Evolutionary conservation across 2,888 invertebrate genomes (phyloP), one percentile per base, ranked within the genome.

Genomic region (Lacanobia wlatinum): DNA sequence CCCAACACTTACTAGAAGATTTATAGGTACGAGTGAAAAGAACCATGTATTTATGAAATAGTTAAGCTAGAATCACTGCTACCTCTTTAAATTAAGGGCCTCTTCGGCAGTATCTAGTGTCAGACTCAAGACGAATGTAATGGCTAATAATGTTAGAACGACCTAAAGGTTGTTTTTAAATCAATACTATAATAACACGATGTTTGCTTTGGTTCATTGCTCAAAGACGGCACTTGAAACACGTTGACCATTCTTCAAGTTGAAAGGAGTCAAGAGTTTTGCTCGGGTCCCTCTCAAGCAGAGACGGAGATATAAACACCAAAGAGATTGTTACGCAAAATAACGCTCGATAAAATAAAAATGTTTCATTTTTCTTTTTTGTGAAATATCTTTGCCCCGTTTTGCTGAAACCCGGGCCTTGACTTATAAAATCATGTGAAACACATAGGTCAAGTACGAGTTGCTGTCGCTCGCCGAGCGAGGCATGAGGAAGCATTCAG

Each of bases 91-190:
- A 40, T 12, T 12, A 12, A 12, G 1, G 10, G 43, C 43, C 43
- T 43, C 10, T 43, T 43, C 43, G 1, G 43, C 40, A 40, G 40
- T 8, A 40, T 40, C 40, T 40, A 40, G 40, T 40, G 40, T 40
- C 40, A 40, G n/a, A 64, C 55, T 46, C 53, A 46, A 56, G 53
- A 63, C 43, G 12, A 34, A 52, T 48, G 8, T 48, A 40, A 34
- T 61, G 70, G 48, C 46, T 65, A 65, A 76, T 63, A 43, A 38
- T 58, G 52, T 53, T 40, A 1, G 34, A 60, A 38, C 34, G 34
- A 59, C n/a, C 18, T 34, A 23, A 56, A 28, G 28, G 28, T 28
- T 28, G 34, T 48, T 48, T 2, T 28, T 50, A 55, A 61, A 56
- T 61, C 48, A 48, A 61, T 72, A 61, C 21, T 16, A 28, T 28